Conservation (phyloP, 1,140 invertebrate genomes). For the Hycleus cichorii region DNA sequence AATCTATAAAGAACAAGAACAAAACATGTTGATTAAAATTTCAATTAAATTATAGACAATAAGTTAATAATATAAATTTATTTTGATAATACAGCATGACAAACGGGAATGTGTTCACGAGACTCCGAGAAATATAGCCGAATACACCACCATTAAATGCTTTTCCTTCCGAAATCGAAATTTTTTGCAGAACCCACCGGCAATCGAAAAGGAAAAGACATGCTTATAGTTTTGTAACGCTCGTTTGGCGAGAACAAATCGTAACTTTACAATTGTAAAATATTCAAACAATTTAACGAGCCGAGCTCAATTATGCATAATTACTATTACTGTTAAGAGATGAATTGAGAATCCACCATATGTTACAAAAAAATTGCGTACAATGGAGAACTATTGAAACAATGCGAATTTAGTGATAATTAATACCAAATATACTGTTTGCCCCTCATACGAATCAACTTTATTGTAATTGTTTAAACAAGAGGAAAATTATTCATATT, state of each 20-base stretch:
- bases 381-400: background rate
- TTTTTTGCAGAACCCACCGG: slow-evolving; percentile 23
- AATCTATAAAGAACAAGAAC: background rate
- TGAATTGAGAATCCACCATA: slow-evolving; percentile 35
- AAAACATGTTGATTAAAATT: slow-evolving; percentile 19
- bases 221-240: slow-evolving; percentile 14
- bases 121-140: slow-evolving; percentile 4
- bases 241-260: background rate
- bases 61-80: slow-evolving; percentile 39
- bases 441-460: background rate
- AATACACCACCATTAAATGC: slow-evolving; percentile 1
- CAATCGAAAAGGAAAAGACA: slow-evolving; percentile 24
- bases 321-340: slow-evolving; percentile 23
- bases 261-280: background rate
- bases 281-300: slow-evolving; percentile 30
- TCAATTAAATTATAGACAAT: slow-evolving; percentile 32
- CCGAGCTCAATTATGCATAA: slow-evolving; percentile 27
- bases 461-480: slow-evolving; percentile 1
- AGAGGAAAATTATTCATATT: slow-evolving; percentile 5
- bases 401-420: slow-evolving; percentile 9
- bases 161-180: slow-evolving; percentile 3
- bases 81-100: slow-evolving; percentile 39
- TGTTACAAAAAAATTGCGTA: slow-evolving; percentile 35
- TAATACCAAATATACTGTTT: slow-evolving; percentile 21
- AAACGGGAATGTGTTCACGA: slow-evolving; percentile 38